A percentile compares a stretch with the other conserved stretches of the same genome.
Evolutionary conservation across 1,140 invertebrate genomes (phyloP).

Genomic region (Cherax quadricarinatus): DNA sequence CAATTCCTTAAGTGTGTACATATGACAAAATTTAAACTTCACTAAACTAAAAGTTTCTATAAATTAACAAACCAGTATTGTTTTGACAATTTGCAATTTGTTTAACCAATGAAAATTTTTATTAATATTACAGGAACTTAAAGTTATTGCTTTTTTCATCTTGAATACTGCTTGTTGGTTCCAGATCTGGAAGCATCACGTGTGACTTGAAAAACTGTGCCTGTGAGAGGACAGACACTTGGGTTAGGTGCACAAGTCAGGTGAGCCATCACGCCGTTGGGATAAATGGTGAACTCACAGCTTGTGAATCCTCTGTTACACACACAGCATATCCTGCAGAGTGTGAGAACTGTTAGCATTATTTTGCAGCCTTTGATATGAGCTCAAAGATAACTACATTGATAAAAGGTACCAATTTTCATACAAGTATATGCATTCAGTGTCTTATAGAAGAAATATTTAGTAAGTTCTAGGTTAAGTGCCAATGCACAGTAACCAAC

Average conservation of each 20-base stretch:
- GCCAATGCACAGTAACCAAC: no score
- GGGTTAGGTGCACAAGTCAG: slow-evolving; percentile 77
- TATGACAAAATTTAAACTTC: no score
- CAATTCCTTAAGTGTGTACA: no score
- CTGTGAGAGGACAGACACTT: slow-evolving; percentile 73
- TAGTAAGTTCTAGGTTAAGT: no score
- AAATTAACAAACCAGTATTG: background rate
- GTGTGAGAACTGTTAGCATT: slow-evolving; percentile 22
- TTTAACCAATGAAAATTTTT: background rate
- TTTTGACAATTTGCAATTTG: background rate
- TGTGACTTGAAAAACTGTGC: slow-evolving; percentile 63
- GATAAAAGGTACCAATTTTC: no score
- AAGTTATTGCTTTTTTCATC: background rate
- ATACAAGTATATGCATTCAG: no score
- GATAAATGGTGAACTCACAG: slow-evolving; percentile 78
- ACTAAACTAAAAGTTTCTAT: no score
- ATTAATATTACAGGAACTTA: background rate
- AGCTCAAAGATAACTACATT: no score
- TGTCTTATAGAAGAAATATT: no score
- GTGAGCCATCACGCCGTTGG: slow-evolving; percentile 78
- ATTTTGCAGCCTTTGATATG: no score
- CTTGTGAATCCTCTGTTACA: slow-evolving; percentile 78
- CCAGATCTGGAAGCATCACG: background rate
- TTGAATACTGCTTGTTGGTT: background rate
- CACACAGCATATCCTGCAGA: slow-evolving; percentile 78